A percentile compares a stretch with the other conserved stretches of the same genome.
Conservation (phyloP, 2,113 vertebrate genomes). For the Tilapia sparmanii region DNA sequence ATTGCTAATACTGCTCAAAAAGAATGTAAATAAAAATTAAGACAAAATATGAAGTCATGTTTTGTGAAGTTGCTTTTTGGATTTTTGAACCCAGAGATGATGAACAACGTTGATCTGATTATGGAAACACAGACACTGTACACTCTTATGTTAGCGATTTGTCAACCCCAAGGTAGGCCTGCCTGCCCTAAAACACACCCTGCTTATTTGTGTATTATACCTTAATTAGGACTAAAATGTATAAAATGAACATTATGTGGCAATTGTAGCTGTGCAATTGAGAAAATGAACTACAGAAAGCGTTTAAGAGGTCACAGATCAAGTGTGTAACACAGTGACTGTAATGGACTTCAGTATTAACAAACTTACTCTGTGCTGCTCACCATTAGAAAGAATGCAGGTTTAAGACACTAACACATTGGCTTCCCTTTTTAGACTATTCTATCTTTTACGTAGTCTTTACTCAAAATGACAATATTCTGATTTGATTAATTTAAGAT, state of each 20-base stretch:
- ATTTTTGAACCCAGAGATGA: not conserved
- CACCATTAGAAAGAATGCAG: not conserved
- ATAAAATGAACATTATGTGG: not conserved
- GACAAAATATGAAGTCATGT: not conserved
- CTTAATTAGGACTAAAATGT: not conserved
- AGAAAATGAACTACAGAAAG: not conserved
- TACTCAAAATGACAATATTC: not conserved
- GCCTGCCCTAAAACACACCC: not conserved
- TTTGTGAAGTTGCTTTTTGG: not conserved
- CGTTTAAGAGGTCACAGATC: rapidly evolving
- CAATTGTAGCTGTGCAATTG: not conserved
- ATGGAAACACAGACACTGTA: not conserved
- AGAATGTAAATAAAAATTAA: not conserved
- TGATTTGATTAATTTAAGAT: not conserved
- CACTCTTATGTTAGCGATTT: not conserved
- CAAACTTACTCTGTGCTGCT: not conserved
- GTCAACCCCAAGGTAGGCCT: not conserved
- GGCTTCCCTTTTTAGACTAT: not conserved
- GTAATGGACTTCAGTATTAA: not conserved
- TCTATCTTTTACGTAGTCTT: not conserved
- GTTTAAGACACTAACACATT: not conserved
- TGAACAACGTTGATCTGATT: not conserved
- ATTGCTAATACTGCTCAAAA: not conserved
- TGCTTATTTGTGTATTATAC: not conserved
- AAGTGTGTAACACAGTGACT: rapidly evolving